phyloP scores from a whole-genome alignment of 1,140 invertebrate genomes.

The Solenopsis fugax region DNA sequence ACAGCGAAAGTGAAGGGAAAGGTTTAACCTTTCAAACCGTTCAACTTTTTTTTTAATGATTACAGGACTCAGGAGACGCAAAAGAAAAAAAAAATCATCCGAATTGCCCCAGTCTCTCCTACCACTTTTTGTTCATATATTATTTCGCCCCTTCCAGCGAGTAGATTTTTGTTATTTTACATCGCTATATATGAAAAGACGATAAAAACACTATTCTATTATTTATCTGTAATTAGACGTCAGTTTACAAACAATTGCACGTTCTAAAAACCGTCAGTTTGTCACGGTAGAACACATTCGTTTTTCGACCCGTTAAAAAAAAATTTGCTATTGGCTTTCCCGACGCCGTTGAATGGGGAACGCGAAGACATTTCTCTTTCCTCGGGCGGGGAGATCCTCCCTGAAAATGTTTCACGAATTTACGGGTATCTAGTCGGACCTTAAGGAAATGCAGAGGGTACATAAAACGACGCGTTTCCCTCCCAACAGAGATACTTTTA shows the following conservation, averaged over 20 bases:
- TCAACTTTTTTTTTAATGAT: too few species aligned
- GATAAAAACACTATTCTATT: neutral
- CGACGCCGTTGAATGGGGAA: neutral
- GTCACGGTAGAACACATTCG: neutral
- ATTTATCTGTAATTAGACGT: neutral
- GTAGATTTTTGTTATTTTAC: neutral
- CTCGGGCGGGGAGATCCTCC: slow-evolving; percentile 8
- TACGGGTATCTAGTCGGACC: slow-evolving; percentile 64
- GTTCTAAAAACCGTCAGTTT: neutral
- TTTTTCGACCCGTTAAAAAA: neutral
- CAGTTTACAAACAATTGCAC: neutral
- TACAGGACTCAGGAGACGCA: too few species aligned
- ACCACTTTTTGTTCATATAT: neutral
- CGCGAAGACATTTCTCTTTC: slow-evolving; percentile 23
- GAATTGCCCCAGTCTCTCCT: too few species aligned
- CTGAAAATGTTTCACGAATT: slow-evolving; percentile 68
- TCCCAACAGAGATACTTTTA: slow-evolving; percentile 74
- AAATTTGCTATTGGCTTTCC: neutral
- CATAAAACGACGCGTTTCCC: slow-evolving; percentile 72
- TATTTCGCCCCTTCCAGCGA: neutral
- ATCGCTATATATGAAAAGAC: neutral
- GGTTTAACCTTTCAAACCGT: too few species aligned
- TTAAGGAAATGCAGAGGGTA: slow-evolving; percentile 75
- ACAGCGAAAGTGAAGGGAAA: too few species aligned
- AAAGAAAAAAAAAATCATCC: too few species aligned